Base-by-base conservation (phyloP, 2,113 vertebrate species). In the Beaufortia kweichowensis region DNA sequence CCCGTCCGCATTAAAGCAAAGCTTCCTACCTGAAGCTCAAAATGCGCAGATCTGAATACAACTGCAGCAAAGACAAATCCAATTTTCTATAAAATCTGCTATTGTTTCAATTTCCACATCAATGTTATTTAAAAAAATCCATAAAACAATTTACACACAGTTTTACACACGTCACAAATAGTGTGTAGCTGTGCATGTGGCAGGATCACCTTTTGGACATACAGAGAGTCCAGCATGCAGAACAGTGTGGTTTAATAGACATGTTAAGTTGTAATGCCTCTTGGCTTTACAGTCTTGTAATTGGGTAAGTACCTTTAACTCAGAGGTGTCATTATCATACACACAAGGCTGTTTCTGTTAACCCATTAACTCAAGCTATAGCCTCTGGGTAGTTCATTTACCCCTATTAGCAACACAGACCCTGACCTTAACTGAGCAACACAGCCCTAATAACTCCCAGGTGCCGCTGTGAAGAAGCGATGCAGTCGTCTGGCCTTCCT, bases 1-100 rank as follows among this genome's bases (percentile, higher is more conserved):
- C 82, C 81, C 80, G 79, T 84, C 83, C 86, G 68, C 82, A 82
- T 87, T 85, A 79, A 72, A 76, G 77, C 80, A 79, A 78, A 66
- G 81, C 79, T 84, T 69, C 66, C 74, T 56, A 29, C 79, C 71
- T n/a, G 28, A 68, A 81, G 56, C 29, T 67, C 67, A 81, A 71
- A 80, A 81, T 63, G 72, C 50, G 39, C 26, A 70, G 53, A 82
- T n/a, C 3, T 29, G 14, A 59, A 59, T 7, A 29, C 7, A 2
- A 29, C 15, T 17, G n/a, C 6, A 59, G 2, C 14, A 17, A 17
- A 59, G 15, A 17, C 26, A 17, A 59, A 59, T 15, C 10, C 35
- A 39, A 39, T n/a, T n/a, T n/a, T n/a, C n/a, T n/a, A n/a, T n/a
- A n/a, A n/a, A n/a, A n/a, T n/a, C n/a, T n/a, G n/a, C n/a, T n/a